A percentile compares a stretch with the other conserved stretches of the same genome.
These are phyloP conservation scores for Pycnomerus fuliginosus DNA, from an alignment of 2,888 invertebrate genomes.

Conservation along the genomic window DNA sequence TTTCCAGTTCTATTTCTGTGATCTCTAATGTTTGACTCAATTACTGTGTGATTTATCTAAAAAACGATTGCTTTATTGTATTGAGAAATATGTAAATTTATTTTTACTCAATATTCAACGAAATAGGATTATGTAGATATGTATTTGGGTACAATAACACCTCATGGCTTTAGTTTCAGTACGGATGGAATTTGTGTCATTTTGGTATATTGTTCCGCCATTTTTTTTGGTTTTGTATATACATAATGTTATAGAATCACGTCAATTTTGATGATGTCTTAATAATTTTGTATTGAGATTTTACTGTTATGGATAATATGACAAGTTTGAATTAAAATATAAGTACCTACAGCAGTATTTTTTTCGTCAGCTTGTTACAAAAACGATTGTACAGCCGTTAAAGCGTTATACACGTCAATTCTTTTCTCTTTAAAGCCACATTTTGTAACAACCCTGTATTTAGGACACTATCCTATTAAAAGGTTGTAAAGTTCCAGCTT, in stretches of 20 bases:
- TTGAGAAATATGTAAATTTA: no score
- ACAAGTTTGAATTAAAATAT: constrained; percentile 21
- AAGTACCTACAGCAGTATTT: not conserved
- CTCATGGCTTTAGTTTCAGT: constrained; percentile 26
- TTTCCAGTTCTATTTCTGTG: constrained; percentile 54
- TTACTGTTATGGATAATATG: constrained; percentile 21
- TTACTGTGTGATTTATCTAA: constrained; percentile 47
- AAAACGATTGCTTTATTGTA: no score
- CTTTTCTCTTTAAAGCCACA: not conserved
- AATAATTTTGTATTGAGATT: constrained; percentile 21
- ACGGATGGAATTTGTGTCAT: constrained; percentile 26
- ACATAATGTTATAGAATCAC: constrained; percentile 9
- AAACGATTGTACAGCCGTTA: not conserved
- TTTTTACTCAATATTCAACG: no score
- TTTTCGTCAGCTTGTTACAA: not conserved
- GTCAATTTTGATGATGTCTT: constrained; percentile 13
- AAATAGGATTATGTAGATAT: no score
- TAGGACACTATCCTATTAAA: no score
- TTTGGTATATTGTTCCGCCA: constrained; percentile 31
- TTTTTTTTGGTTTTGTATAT: constrained; percentile 24
- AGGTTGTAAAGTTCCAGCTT: no score
- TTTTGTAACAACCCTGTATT: no score
- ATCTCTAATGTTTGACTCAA: constrained; percentile 51
- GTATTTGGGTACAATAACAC: no score
- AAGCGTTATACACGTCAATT: not conserved